phyloP scores from a whole-genome alignment of 2,888 invertebrate genomes.

The Raillietiella orientalis region DNA sequence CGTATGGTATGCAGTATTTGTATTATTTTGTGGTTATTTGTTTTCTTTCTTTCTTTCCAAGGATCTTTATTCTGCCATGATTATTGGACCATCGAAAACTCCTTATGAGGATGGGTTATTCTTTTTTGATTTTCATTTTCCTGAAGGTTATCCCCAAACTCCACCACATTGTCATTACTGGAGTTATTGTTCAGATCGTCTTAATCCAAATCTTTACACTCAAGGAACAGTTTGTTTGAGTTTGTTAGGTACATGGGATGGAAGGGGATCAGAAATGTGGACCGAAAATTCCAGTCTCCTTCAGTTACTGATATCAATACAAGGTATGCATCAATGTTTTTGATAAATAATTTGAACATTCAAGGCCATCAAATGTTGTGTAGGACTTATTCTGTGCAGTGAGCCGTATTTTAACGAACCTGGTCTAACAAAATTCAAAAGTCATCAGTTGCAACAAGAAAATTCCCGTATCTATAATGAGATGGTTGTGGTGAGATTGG shows the following conservation, averaged over 20 bases:
- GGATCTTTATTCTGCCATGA: constrained; percentile 70
- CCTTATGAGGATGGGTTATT: constrained; percentile 87
- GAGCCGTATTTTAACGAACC: constrained; percentile 96
- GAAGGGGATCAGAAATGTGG: constrained; percentile 84
- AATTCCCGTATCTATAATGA: constrained; percentile 94
- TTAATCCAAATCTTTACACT: constrained; percentile 86
- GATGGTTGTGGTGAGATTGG: constrained; percentile 74
- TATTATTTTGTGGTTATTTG: too few species aligned
- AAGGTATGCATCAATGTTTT: too few species aligned
- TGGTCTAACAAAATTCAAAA: constrained; percentile 80
- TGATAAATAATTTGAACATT: constrained; percentile 3
- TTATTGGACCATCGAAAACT: constrained; percentile 60
- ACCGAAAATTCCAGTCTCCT: constrained; percentile 36
- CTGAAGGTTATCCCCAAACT: constrained; percentile 54
- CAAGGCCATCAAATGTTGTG: not conserved
- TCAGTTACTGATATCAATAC: constrained; percentile 79
- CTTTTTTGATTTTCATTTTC: constrained; percentile 72
- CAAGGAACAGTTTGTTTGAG: constrained; percentile 80
- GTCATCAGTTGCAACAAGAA: constrained; percentile 62
- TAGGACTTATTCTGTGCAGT: constrained; percentile 59
- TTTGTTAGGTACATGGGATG: constrained; percentile 77
- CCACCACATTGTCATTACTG: constrained; percentile 77
- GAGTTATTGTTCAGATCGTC: constrained; percentile 59
- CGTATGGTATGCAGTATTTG: too few species aligned
- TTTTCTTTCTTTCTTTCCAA: too few species aligned